phyloP scores from a whole-genome alignment of 2,888 invertebrate genomes.

The Idaea aversata region DNA sequence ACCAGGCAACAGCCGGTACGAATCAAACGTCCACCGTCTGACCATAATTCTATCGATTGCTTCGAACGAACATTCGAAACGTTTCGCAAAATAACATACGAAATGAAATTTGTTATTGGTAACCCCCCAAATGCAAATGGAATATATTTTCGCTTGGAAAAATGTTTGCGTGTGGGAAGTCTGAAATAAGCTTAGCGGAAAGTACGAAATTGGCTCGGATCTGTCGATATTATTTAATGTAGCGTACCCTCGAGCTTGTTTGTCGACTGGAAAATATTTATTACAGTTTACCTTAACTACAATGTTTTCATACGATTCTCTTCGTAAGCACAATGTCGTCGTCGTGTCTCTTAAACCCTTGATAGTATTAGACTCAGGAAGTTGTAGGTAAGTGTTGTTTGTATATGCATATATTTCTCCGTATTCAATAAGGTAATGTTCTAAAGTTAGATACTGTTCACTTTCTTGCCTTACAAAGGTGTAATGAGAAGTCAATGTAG shows the following conservation, averaged over 20 bases:
- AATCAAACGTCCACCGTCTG: not conserved
- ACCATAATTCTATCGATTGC: not conserved
- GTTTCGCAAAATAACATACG: slow-evolving; percentile 36
- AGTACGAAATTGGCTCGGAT: slow-evolving; percentile 72
- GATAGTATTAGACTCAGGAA: not conserved
- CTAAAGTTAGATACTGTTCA: not conserved
- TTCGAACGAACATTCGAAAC: slow-evolving; percentile 8
- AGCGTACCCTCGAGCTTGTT: slow-evolving; percentile 62
- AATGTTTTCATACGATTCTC: slow-evolving; percentile 44
- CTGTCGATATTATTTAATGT: slow-evolving; percentile 76
- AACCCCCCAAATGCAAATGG: slow-evolving; percentile 66
- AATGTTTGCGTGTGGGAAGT: slow-evolving; percentile 65
- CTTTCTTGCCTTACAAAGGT: slow-evolving; percentile 4
- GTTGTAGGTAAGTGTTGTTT: not conserved
- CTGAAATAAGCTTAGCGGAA: slow-evolving; percentile 70
- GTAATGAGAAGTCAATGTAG: slow-evolving; percentile 30
- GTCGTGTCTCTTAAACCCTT: slow-evolving; percentile 7
- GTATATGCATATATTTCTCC: not conserved
- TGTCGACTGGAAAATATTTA: slow-evolving; percentile 71
- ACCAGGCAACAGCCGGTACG: not conserved
- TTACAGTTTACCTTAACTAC: slow-evolving; percentile 55
- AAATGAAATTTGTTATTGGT: slow-evolving; percentile 52
- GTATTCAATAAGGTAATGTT: not conserved
- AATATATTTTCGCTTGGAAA: slow-evolving; percentile 64
- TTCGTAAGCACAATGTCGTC: slow-evolving; percentile 20